Conservation (phyloP, 2,113 vertebrate species). For the Copsychus sechellarum region DNA sequence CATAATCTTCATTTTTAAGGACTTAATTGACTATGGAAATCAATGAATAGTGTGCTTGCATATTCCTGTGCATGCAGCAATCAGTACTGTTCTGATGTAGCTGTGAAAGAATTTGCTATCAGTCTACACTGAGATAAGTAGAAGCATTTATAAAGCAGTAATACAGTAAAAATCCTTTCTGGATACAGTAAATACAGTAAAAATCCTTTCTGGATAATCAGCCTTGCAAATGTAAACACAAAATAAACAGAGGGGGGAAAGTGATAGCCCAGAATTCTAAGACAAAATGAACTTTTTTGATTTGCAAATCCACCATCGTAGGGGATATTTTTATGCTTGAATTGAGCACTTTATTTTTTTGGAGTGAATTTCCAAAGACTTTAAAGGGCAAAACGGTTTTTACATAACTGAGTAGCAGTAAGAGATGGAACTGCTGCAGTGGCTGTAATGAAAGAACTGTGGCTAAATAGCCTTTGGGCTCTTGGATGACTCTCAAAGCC, state of each 20-base stretch:
- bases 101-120: not conserved
- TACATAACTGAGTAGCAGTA: not conserved
- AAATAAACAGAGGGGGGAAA: not conserved
- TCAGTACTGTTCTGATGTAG: not conserved
- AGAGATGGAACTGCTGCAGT: not conserved
- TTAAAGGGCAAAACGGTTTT: slow-evolving; percentile 7
- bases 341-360: not conserved
- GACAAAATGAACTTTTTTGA: not conserved
- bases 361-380: not conserved
- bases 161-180: not conserved
- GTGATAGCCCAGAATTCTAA: not conserved
- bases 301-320: not conserved
- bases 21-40: slow-evolving; percentile 35
- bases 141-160: not conserved
- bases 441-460: not conserved
- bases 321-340: slow-evolving; percentile 15
- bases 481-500: not conserved
- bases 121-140: not conserved
- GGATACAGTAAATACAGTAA: not conserved
- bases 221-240: not conserved
- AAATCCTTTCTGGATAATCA: not conserved
- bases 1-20: slow-evolving; percentile 37
- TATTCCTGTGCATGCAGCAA: not conserved
- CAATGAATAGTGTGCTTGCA: not conserved
- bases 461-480: slow-evolving; percentile 8